Conservation (phyloP, 2,113 vertebrate species). For the Podocnemis expansa region DNA sequence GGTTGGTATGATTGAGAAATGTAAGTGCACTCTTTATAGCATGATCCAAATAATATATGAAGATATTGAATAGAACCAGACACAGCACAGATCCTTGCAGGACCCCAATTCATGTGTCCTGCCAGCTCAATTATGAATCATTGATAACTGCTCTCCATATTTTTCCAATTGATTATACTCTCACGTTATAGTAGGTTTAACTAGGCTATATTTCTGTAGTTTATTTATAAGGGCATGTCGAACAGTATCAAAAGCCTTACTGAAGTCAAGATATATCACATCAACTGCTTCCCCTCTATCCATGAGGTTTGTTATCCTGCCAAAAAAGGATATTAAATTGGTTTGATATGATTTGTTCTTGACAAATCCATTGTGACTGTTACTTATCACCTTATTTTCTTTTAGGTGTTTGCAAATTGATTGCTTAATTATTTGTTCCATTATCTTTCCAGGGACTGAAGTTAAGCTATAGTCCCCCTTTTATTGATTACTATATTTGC, state of each 20-base stretch:
- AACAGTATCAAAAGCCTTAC: neutral
- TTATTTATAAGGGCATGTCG: neutral
- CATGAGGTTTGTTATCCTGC: neutral
- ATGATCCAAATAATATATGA: neutral
- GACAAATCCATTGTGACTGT: no score
- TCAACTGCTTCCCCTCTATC: neutral
- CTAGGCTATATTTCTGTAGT: neutral
- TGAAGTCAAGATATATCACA: neutral
- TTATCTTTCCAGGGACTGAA: no score
- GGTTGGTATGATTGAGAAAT: neutral
- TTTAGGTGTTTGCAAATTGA: no score
- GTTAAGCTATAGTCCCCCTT: no score
- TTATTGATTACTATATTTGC: no score
- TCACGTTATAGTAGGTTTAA: neutral
- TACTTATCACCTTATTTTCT: no score
- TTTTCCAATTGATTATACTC: neutral
- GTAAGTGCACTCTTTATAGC: neutral
- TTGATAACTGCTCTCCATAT: neutral
- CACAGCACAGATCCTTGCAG: neutral
- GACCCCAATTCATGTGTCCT: neutral
- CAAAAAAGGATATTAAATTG: neutral
- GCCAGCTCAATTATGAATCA: neutral
- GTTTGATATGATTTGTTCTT: no score
- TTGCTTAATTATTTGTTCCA: no score
- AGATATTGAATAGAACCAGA: neutral